Conservation (phyloP, 2,113 vertebrate genomes). For the Sphaerodactylus townsendi region DNA sequence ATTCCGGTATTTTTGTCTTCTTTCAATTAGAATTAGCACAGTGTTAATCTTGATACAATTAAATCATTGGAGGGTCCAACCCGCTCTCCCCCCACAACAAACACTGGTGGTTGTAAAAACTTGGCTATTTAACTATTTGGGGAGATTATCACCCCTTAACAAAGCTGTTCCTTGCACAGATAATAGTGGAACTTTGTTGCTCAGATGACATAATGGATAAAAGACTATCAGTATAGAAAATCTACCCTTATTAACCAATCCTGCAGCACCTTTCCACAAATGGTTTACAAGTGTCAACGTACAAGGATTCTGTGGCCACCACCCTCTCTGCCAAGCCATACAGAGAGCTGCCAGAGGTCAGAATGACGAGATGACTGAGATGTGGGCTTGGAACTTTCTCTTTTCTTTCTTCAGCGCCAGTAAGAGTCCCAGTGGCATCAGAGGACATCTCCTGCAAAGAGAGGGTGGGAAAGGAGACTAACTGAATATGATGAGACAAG, state of each 20-base stretch:
- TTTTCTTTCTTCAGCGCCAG: conserved; percentile 88
- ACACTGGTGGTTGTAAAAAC: not conserved
- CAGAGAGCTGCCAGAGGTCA: conserved; percentile 83
- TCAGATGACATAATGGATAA: not conserved
- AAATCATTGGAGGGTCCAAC: not conserved
- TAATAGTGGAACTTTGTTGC: not conserved
- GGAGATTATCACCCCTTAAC: not conserved
- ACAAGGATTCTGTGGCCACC: conserved; percentile 97
- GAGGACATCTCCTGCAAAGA: conserved; percentile 82
- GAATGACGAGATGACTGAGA: conserved; percentile 91
- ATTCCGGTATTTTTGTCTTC: not conserved
- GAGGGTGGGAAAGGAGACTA: not conserved
- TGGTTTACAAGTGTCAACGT: conserved; percentile 68
- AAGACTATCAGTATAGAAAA: not conserved
- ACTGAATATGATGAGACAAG: not conserved
- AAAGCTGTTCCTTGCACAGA: not conserved
- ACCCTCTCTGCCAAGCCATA: conserved; percentile 95
- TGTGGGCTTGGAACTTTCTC: conserved; percentile 97
- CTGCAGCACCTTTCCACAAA: conserved; percentile 2
- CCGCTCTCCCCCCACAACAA: too few species aligned
- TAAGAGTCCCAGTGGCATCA: conserved; percentile 80
- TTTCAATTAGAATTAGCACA: too few species aligned
- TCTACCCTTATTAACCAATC: not conserved
- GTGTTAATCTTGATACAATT: not conserved
- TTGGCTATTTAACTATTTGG: not conserved